These are phyloP conservation scores for Xanthorhoe designata DNA, from an alignment of 2,888 invertebrate species.

Conservation along the genomic window DNA sequence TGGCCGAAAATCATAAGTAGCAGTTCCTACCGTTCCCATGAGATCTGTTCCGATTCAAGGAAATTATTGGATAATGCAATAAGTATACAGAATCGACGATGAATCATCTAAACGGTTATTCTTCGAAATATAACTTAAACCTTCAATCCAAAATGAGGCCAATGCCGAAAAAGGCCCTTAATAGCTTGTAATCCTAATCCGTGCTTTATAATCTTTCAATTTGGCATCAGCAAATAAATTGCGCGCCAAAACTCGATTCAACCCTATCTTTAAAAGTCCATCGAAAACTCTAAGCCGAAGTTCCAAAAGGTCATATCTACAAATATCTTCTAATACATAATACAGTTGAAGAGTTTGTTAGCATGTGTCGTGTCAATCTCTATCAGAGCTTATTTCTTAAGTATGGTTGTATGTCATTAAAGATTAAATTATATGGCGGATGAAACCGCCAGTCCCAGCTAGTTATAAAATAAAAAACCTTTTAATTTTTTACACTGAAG, in stretches of 20 bases:
- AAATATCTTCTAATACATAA: too few relatives aligned
- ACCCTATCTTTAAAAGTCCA: conserved; percentile 72
- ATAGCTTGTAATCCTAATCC: conserved; percentile 59
- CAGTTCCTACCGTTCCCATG: conserved; percentile 28
- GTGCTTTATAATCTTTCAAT: conserved; percentile 70
- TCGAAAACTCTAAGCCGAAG: conserved; percentile 40
- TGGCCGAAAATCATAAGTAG: conserved; percentile 16
- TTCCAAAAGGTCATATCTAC: conserved; percentile 5
- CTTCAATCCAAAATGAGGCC: conserved; percentile 18
- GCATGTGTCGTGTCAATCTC: too few relatives aligned
- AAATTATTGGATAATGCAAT: conserved; percentile 15
- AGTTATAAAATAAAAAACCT: conserved; percentile 45
- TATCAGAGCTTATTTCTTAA: too few relatives aligned
- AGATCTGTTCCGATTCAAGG: conserved; percentile 9
- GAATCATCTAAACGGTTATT: conserved; percentile 28
- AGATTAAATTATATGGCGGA: too few relatives aligned
- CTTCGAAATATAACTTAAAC: conserved; percentile 14
- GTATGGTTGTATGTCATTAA: too few relatives aligned
- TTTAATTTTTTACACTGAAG: conserved; percentile 58
- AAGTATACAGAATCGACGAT: conserved; percentile 19
- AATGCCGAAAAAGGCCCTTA: conserved; percentile 37
- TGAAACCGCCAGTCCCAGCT: too few relatives aligned
- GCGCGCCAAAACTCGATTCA: conserved; percentile 45
- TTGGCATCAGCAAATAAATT: conserved; percentile 68
- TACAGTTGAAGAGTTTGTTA: too few relatives aligned